Evolutionary conservation across 2,797 vertebrate genomes (phyloP).

Genomic region (Petrocephalus schoutedeni): DNA sequence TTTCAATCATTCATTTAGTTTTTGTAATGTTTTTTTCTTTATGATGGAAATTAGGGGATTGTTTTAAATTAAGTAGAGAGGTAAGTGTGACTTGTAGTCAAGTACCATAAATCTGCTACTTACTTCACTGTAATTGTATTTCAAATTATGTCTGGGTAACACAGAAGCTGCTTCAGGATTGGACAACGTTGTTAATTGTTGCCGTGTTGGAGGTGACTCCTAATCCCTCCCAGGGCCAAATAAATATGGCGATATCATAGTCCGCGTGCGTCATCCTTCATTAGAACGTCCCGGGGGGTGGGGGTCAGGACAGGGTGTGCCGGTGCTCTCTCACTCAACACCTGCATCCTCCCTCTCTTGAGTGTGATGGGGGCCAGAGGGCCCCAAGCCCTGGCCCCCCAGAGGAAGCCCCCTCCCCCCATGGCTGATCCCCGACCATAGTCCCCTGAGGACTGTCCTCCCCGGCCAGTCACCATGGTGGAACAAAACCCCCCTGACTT

Average conservation of each 20-base stretch:
- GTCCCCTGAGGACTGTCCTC: background rate
- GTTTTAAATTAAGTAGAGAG: background rate
- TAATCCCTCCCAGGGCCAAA: background rate
- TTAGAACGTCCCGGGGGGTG: background rate
- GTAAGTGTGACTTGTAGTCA: background rate
- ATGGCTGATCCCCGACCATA: background rate
- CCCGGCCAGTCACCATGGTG: background rate
- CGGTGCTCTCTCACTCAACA: constrained; percentile 6
- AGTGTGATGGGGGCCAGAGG: background rate
- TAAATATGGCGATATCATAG: background rate
- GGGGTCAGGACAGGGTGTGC: background rate
- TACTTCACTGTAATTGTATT: background rate
- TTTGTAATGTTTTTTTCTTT: background rate
- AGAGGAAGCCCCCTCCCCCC: constrained; percentile 4
- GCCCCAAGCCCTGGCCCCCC: background rate
- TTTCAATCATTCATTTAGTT: background rate
- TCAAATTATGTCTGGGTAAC: background rate
- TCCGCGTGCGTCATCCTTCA: constrained; percentile 12
- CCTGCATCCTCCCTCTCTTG: constrained; percentile 8
- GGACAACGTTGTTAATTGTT: background rate
- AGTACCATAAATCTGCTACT: background rate
- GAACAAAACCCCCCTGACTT: background rate
- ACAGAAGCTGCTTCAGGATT: background rate
- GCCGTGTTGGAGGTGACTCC: background rate
- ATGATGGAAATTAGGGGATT: background rate